Conservation (phyloP, 1,140 invertebrate genomes). For the Bombus waltoni region DNA sequence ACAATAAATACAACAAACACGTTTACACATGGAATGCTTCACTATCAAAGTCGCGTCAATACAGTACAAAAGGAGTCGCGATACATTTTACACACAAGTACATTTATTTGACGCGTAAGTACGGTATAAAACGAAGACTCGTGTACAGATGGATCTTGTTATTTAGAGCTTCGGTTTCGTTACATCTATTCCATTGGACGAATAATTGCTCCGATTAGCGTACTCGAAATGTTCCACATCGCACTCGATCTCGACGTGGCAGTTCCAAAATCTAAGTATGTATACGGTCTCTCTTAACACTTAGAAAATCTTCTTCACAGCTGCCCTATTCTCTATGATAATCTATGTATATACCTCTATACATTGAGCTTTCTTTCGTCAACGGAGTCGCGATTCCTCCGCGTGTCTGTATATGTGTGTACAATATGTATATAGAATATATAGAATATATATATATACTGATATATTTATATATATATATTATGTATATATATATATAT, state of each 20-base stretch:
- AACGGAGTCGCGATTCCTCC: conserved; percentile 19
- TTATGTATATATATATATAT: not conserved
- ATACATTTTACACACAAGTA: conserved; percentile 37
- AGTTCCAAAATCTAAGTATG: not conserved
- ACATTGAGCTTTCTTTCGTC: conserved; percentile 57
- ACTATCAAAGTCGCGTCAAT: conserved; percentile 13
- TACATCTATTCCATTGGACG: conserved; percentile 36
- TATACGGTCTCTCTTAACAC: not conserved
- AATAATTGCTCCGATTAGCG: conserved; percentile 36
- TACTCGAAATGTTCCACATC: conserved; percentile 1
- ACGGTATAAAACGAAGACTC: conserved; percentile 36
- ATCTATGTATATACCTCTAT: conserved; percentile 48
- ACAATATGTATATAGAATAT: conserved; percentile 33
- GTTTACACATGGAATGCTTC: conserved; percentile 28
- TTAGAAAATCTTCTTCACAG: conserved; percentile 13
- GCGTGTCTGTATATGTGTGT: conserved; percentile 3
- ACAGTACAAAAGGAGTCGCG: conserved; percentile 35
- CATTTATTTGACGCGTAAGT: conserved; percentile 7
- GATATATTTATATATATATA: not conserved
- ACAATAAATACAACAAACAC: conserved; percentile 3
- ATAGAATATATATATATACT: conserved; percentile 10
- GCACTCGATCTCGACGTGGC: not conserved
- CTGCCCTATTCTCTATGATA: conserved; percentile 23
- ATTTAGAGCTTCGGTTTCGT: conserved; percentile 1
- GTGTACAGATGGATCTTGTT: not conserved